Percentiles rank a stretch among this genome's conserved stretches.
Evolutionary conservation across 53 echinoderm and acorn worm genomes (phyloP).

Genomic region (Paracentrotus lividus): DNA sequence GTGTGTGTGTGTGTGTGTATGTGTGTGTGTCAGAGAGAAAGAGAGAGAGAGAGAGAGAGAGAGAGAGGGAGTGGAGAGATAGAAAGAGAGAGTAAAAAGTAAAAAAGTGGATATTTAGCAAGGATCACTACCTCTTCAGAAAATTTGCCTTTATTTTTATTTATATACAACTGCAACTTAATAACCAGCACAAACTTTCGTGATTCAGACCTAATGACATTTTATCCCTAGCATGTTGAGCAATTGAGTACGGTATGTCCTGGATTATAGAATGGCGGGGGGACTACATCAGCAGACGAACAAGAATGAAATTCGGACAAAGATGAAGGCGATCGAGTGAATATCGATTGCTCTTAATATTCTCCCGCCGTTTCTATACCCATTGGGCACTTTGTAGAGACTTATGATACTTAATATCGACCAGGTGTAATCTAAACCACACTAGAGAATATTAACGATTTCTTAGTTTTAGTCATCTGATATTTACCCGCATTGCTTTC

Average conservation of each 20-base stretch:
- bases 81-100: not conserved
- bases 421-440: not conserved
- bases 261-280: no score
- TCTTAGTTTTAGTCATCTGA: not conserved
- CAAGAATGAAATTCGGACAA: not conserved
- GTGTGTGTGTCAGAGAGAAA: not conserved
- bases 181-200: no score
- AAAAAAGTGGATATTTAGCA: not conserved
- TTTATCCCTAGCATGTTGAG: no score
- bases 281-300: not conserved
- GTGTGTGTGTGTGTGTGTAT: not conserved
- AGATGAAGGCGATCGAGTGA: not conserved
- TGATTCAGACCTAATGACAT: no score
- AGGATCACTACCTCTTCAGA: no score
- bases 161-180: no score
- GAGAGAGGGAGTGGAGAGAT: not conserved
- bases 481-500: not conserved
- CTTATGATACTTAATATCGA: slow-evolving; percentile 25
- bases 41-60: not conserved
- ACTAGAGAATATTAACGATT: not conserved
- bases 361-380: slow-evolving; percentile 5
- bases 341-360: slow-evolving; percentile 1
- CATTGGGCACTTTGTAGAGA: not conserved
- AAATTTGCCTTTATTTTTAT: no score
- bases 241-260: not conserved